Conservation (phyloP, 1,140 invertebrate species). For the Aphis gossypii region DNA sequence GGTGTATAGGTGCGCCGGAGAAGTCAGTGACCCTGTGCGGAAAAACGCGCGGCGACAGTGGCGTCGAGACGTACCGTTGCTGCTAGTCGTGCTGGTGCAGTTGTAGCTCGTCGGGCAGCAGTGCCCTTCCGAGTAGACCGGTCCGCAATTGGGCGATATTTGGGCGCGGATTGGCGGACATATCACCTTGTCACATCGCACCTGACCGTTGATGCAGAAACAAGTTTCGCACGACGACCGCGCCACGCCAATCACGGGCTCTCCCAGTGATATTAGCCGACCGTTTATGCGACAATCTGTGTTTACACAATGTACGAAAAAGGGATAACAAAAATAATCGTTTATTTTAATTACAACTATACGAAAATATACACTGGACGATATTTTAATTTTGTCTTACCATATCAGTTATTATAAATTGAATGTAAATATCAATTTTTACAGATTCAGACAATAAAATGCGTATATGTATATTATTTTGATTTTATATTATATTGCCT, state of each 20-base stretch:
- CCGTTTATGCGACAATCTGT: conserved; percentile 74
- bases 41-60: background rate
- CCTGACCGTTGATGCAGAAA: conserved; percentile 78
- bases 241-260: conserved; percentile 72
- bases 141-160: conserved; percentile 72
- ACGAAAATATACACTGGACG: background rate
- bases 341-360: background rate
- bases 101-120: conserved; percentile 86
- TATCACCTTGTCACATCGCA: conserved; percentile 77
- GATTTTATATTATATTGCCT: too few relatives aligned
- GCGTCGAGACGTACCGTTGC: conserved; percentile 23
- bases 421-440: background rate
- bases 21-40: conserved; percentile 53
- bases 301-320: background rate
- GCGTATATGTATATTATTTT: too few relatives aligned
- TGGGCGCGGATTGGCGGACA: conserved; percentile 71
- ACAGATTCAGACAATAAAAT: background rate
- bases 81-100: conserved; percentile 70
- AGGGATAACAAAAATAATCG: background rate
- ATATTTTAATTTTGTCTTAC: background rate
- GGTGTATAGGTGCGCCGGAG: background rate
- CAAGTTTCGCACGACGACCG: conserved; percentile 77
- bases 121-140: conserved; percentile 77
- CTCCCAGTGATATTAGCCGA: conserved; percentile 74
- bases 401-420: background rate